Evolutionary conservation across 92 coral and sea anemone genomes (phyloP).

Genomic region (Umimayanthus chanpuru): DNA sequence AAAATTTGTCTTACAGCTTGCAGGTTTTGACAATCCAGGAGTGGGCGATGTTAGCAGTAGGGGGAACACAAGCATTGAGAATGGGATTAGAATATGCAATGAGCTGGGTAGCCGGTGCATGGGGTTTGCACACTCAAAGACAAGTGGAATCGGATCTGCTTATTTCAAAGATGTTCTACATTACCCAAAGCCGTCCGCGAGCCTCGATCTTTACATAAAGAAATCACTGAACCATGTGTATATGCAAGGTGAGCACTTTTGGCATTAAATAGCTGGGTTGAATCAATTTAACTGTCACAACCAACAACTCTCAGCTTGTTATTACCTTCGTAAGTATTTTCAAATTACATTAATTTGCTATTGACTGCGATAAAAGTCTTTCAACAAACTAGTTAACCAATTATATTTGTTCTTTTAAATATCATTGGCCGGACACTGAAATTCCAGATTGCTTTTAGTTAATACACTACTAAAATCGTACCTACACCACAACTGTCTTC

Average conservation of each 20-base stretch:
- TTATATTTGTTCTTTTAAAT: no score
- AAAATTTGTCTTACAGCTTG: background rate
- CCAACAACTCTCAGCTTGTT: no score
- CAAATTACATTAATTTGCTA: no score
- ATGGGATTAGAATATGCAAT: background rate
- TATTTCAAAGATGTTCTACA: background rate
- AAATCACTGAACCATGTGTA: background rate
- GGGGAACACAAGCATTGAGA: background rate
- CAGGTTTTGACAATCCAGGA: background rate
- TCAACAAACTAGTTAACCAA: no score
- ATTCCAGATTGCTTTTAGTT: no score
- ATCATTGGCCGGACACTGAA: no score
- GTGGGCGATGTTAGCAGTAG: background rate
- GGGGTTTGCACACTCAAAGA: background rate
- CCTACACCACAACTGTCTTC: no score
- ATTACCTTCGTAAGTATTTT: no score
- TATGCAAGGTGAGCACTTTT: background rate
- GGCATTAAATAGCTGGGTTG: no score
- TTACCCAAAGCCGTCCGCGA: background rate
- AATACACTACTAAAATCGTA: no score
- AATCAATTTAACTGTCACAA: no score
- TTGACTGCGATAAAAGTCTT: no score
- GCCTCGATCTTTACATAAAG: slow-evolving; percentile 1
- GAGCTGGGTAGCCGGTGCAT: background rate
- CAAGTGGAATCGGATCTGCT: background rate